Conservation (phyloP, 2,797 vertebrate species). For the Pseudomugil gertrudae region DNA sequence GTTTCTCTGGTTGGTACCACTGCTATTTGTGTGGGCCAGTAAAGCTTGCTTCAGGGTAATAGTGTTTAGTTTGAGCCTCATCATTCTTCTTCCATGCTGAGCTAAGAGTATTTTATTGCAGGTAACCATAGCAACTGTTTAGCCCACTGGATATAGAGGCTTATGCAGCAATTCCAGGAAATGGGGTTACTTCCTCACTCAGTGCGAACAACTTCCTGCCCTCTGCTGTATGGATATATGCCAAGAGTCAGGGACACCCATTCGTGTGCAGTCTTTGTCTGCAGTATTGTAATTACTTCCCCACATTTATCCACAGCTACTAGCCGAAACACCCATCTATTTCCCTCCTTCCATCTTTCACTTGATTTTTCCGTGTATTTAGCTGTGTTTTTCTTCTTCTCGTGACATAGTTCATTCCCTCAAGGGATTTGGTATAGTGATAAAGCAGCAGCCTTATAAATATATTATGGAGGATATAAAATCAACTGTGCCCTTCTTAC, state of each 20-base stretch:
- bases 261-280: conserved; percentile 72
- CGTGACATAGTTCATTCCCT: conserved; percentile 46
- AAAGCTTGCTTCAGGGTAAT: conserved; percentile 65
- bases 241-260: conserved; percentile 69
- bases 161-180: conserved; percentile 84
- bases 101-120: conserved; percentile 77
- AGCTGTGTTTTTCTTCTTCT: conserved; percentile 14
- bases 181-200: conserved; percentile 85
- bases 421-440: conserved; percentile 35
- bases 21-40: conserved; percentile 72
- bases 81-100: conserved; percentile 71
- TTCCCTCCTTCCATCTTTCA: conserved; percentile 8
- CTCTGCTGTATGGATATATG: conserved; percentile 71
- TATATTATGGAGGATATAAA: conserved; percentile 11
- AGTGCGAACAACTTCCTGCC: conserved; percentile 86
- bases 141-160: conserved; percentile 70
- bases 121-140: conserved; percentile 71
- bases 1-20: conserved; percentile 32
- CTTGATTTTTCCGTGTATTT: conserved; percentile 8
- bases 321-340: conserved; percentile 46
- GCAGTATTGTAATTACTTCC: conserved; percentile 81
- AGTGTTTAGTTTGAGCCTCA: conserved; percentile 72
- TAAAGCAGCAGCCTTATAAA: conserved; percentile 45
- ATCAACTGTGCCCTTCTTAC: conserved; percentile 18
- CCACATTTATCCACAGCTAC: conserved; percentile 74